Base-by-base conservation (phyloP, 1,140 invertebrate species). In the Brachionus calyciflorus region DNA sequence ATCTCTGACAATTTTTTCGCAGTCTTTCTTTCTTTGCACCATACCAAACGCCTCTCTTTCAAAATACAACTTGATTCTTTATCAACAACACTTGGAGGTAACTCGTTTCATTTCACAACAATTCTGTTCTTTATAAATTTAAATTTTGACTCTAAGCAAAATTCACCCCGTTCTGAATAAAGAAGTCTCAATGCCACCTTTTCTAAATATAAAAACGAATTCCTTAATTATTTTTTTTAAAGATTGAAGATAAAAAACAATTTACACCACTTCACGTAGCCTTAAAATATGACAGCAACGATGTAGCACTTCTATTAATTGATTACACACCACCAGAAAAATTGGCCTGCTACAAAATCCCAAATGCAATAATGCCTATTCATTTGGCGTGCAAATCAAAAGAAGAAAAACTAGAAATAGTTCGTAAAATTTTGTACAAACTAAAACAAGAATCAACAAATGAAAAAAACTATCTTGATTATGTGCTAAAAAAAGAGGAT, bases 161-260 rank as follows among this genome's bases (percentile, higher is more conserved):
- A n/a, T n/a, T n/a, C n/a, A n/a, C n/a, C n/a, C n/a, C n/a, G n/a
- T n/a, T n/a, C n/a, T n/a, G n/a, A n/a, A n/a, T n/a, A n/a, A n/a
- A n/a, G n/a, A n/a, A n/a, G n/a, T n/a, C n/a, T n/a, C n/a, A n/a
- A n/a, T n/a, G n/a, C n/a, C n/a, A n/a, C n/a, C n/a, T n/a, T n/a
- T n/a, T n/a, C n/a, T n/a, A n/a, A n/a, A n/a, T n/a, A n/a, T n/a
- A n/a, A n/a, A n/a, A n/a, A n/a, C n/a, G n/a, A n/a, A n/a, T n/a
- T n/a, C n/a, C n/a, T n/a, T n/a, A n/a, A n/a, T n/a, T n/a, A n/a
- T n/a, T n/a, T n/a, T n/a, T n/a, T n/a, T 46, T 41, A 4, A 70
- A 70, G 44, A 51, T 73, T 26, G 69, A 73, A 30, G 69, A 73
- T 24, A 73, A 73, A 49, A 73, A 73, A 33, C 19, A 19, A 28